Evolutionary conservation across 1,140 invertebrate species (phyloP).

Genomic region (Zaprionus capensis): DNA sequence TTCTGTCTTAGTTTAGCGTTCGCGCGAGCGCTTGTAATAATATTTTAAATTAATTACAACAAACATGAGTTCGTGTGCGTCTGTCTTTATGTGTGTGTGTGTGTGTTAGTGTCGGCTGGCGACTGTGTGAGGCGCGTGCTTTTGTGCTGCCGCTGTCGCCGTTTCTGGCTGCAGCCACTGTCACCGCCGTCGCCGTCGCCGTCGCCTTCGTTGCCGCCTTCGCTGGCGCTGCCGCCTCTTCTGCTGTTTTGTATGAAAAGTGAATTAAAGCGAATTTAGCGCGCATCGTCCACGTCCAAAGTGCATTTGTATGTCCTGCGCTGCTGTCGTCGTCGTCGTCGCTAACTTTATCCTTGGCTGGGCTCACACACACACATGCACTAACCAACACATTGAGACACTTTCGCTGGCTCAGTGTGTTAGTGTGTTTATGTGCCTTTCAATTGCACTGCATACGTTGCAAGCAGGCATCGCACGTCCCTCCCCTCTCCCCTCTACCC

Average conservation of each 20-base stretch:
- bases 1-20: slow-evolving; percentile 73
- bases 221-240: neutral
- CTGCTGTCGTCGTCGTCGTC: slow-evolving; percentile 33
- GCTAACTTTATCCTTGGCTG: slow-evolving; percentile 81
- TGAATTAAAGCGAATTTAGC: slow-evolving; percentile 82
- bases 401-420: slow-evolving; percentile 79
- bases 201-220: slow-evolving; percentile 28
- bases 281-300: slow-evolving; percentile 78
- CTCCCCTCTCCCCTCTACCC: neutral
- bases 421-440: slow-evolving; percentile 75
- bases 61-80: slow-evolving; percentile 64
- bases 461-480: neutral
- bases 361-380: slow-evolving; percentile 31
- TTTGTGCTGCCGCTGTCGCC: slow-evolving; percentile 50
- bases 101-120: slow-evolving; percentile 30
- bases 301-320: slow-evolving; percentile 76
- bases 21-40: slow-evolving; percentile 79
- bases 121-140: slow-evolving; percentile 60
- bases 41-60: slow-evolving; percentile 83
- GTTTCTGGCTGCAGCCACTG: neutral
- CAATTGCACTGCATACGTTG: slow-evolving; percentile 65
- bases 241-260: slow-evolving; percentile 80
- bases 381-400: slow-evolving; percentile 45
- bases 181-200: slow-evolving; percentile 33
- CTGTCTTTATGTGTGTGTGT: slow-evolving; percentile 44